Evolutionary conservation across 2,888 invertebrate genomes (phyloP).

Genomic region (Bembecia ichneumoniformis): DNA sequence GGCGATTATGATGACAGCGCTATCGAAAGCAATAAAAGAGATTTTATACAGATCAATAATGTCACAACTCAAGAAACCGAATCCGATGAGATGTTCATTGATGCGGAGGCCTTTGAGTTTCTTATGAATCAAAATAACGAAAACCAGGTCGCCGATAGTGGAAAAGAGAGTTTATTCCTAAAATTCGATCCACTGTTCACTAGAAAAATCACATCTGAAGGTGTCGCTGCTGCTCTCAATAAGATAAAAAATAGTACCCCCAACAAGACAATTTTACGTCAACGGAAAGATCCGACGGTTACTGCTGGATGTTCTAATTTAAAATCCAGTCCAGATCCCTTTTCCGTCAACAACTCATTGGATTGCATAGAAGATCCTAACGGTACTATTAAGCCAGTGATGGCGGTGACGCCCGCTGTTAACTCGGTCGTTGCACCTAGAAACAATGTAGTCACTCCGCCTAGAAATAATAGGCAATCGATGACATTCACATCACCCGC

Average conservation of each 20-base stretch:
- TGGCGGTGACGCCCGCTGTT: constrained; percentile 60
- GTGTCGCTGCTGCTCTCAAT: constrained; percentile 39
- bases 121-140: constrained; percentile 53
- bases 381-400: constrained; percentile 51
- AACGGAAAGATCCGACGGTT: constrained; percentile 11
- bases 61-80: constrained; percentile 27
- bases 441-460: constrained; percentile 41
- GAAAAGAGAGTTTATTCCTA: constrained; percentile 61
- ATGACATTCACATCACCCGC: constrained; percentile 62
- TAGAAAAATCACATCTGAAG: constrained; percentile 46
- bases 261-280: constrained; percentile 24
- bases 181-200: constrained; percentile 64
- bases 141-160: constrained; percentile 47
- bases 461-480: constrained; percentile 49
- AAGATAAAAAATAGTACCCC: constrained; percentile 46
- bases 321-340: not conserved
- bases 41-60: constrained; percentile 43
- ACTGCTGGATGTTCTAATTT: not conserved
- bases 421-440: constrained; percentile 42
- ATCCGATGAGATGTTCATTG: constrained; percentile 55
- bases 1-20: constrained; percentile 32
- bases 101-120: constrained; percentile 60
- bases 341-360: constrained; percentile 11
- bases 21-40: constrained; percentile 24
- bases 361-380: constrained; percentile 38